Percentiles rank a stretch among this genome's conserved stretches.
phyloP scores from a whole-genome alignment of 1,140 invertebrate species.

The Drosophila novamexicana region DNA sequence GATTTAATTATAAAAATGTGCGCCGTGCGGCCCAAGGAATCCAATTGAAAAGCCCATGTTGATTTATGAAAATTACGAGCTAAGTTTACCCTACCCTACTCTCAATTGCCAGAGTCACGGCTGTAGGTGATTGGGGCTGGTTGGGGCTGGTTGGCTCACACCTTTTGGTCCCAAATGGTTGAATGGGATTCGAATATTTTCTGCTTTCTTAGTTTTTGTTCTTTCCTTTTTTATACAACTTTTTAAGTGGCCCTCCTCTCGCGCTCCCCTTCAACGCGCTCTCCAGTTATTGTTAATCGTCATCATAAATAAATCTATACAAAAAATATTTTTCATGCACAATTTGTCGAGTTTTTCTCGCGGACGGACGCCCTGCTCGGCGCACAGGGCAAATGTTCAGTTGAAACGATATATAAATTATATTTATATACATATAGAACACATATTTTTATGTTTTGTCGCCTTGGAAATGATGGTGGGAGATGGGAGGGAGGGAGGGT shows the following conservation, averaged over 20 bases:
- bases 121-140: not conserved
- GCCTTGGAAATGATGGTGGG: constrained; percentile 32
- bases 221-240: constrained; percentile 46
- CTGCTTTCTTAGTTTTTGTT: not conserved
- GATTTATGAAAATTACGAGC: constrained; percentile 75
- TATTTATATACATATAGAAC: constrained; percentile 30
- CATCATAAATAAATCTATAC: constrained; percentile 71
- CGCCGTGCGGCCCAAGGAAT: constrained; percentile 38
- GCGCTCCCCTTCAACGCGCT: constrained; percentile 2
- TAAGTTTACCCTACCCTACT: constrained; percentile 44
- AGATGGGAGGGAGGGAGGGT: no score
- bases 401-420: constrained; percentile 62
- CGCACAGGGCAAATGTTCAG: constrained; percentile 28
- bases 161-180: constrained; percentile 29
- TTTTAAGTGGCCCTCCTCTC: constrained; percentile 50
- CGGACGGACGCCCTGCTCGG: not conserved
- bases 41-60: constrained; percentile 71
- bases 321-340: constrained; percentile 56
- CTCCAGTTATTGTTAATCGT: constrained; percentile 63
- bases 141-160: constrained; percentile 27
- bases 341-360: constrained; percentile 53
- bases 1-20: constrained; percentile 75
- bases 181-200: constrained; percentile 26
- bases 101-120: constrained; percentile 13
- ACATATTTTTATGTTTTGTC: constrained; percentile 50